A percentile compares a stretch with the other conserved stretches of the same genome.
phyloP scores from a whole-genome alignment of 2,113 vertebrate genomes.

The Mastomys natalensis region DNA sequence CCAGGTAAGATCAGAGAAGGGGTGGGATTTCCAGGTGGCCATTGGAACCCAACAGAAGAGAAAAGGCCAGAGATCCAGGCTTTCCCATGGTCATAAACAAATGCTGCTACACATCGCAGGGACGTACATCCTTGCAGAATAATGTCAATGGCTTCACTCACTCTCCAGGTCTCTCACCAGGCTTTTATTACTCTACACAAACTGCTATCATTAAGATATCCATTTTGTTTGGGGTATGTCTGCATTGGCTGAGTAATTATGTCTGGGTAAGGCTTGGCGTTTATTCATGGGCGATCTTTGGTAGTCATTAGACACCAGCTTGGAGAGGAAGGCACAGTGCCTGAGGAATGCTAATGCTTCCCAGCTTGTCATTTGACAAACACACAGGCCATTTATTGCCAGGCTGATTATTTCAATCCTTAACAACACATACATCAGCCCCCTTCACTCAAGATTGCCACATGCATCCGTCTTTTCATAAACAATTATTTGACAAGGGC shows the following conservation, averaged over 20 bases:
- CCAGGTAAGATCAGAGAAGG: too few relatives aligned
- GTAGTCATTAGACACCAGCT: constrained; percentile 85
- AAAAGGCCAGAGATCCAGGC: not conserved
- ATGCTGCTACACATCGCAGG: not conserved
- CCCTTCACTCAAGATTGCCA: constrained; percentile 82
- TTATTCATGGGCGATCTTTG: constrained; percentile 84
- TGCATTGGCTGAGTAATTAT: constrained; percentile 89
- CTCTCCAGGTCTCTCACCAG: not conserved
- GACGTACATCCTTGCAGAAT: fast-evolving
- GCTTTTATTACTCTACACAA: constrained; percentile 82
- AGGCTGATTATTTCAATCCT: constrained; percentile 89
- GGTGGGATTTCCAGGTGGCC: not conserved
- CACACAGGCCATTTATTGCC: constrained; percentile 84
- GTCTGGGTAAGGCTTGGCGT: constrained; percentile 85
- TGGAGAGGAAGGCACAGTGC: constrained; percentile 83
- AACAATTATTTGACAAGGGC: constrained; percentile 87
- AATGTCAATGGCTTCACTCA: not conserved
- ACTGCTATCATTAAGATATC: constrained; percentile 89
- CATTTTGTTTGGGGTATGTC: constrained; percentile 88
- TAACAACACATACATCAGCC: constrained; percentile 88
- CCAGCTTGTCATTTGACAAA: constrained; percentile 81
- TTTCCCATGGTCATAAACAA: not conserved
- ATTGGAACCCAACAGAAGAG: not conserved
- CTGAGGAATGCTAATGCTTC: constrained; percentile 86
- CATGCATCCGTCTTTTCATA: constrained; percentile 87